Evolutionary conservation across 2,113 vertebrate species (phyloP).

Genomic region (Zapus hudsonius): DNA sequence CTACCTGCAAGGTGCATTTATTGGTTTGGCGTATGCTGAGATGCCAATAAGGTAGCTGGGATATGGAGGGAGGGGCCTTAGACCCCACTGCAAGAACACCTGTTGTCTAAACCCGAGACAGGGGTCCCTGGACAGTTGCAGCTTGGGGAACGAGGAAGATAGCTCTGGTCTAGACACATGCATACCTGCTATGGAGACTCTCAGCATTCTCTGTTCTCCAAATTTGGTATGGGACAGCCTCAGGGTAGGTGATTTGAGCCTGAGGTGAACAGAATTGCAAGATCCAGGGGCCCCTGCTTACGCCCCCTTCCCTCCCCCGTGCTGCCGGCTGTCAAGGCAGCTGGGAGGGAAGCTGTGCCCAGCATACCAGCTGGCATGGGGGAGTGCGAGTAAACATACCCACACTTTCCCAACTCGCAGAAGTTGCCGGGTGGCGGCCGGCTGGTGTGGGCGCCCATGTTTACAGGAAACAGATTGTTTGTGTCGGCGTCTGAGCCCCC

Average conservation of each 20-base stretch:
- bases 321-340: conserved; percentile 77
- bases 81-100: neutral
- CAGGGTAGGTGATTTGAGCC: neutral
- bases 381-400: conserved; percentile 80
- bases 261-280: neutral
- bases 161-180: neutral
- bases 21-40: neutral
- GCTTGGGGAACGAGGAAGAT: neutral
- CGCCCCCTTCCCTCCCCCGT: neutral
- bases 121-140: neutral
- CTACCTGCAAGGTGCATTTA: rapidly evolving
- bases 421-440: conserved; percentile 70
- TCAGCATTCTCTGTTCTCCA: neutral
- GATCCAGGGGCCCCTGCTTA: conserved; percentile 45
- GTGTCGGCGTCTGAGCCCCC: conserved; percentile 55
- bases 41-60: neutral
- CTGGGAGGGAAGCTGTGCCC: conserved; percentile 80
- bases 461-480: conserved; percentile 78
- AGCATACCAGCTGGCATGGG: conserved; percentile 79
- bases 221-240: neutral
- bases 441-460: conserved; percentile 76
- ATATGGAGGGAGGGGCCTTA: neutral
- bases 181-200: neutral
- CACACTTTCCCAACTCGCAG: conserved; percentile 57
- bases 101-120: neutral